A percentile compares a stretch with the other conserved stretches of the same genome.
phyloP scores from a whole-genome alignment of 2,888 invertebrate genomes.

The Torymus tubicola region DNA sequence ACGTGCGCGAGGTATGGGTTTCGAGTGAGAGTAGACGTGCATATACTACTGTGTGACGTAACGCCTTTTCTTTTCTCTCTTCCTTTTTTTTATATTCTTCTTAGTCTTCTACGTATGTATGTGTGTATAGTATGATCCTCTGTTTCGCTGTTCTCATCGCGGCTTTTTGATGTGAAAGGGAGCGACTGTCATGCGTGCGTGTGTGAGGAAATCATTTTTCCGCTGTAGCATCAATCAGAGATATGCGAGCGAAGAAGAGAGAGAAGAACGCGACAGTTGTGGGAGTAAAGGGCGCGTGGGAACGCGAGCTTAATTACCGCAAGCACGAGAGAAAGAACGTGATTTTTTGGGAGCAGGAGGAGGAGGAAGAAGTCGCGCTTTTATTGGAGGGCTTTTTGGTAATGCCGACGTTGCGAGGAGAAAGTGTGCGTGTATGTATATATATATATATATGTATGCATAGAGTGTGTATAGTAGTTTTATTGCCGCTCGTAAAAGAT shows the following conservation, averaged over 20 bases:
- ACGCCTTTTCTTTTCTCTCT: conserved; percentile 13
- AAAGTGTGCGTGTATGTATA: too few species aligned
- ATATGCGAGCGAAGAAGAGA: too few species aligned
- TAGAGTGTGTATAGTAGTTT: too few species aligned
- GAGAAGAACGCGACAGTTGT: conserved; percentile 31
- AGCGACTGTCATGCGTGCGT: conserved; percentile 31
- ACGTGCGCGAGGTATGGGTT: neutral
- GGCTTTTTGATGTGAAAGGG: conserved; percentile 32
- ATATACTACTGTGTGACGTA: too few species aligned
- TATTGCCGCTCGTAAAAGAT: too few species aligned
- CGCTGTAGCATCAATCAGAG: conserved; percentile 49
- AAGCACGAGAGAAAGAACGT: neutral
- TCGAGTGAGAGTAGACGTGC: neutral
- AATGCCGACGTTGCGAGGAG: too few species aligned
- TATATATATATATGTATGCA: too few species aligned
- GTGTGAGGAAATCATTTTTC: conserved; percentile 49
- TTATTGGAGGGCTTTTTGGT: too few species aligned
- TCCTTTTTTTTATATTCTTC: neutral
- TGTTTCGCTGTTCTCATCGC: conserved; percentile 5
- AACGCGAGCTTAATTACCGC: conserved; percentile 46
- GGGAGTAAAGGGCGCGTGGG: conserved; percentile 39
- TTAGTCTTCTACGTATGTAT: neutral
- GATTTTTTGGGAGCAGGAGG: neutral
- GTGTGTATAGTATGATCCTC: neutral
- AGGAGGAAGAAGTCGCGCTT: too few species aligned